These are phyloP conservation scores for Acrocephalus scirpaceus DNA, from an alignment of 2,797 vertebrate genomes.

Conservation along the genomic window DNA sequence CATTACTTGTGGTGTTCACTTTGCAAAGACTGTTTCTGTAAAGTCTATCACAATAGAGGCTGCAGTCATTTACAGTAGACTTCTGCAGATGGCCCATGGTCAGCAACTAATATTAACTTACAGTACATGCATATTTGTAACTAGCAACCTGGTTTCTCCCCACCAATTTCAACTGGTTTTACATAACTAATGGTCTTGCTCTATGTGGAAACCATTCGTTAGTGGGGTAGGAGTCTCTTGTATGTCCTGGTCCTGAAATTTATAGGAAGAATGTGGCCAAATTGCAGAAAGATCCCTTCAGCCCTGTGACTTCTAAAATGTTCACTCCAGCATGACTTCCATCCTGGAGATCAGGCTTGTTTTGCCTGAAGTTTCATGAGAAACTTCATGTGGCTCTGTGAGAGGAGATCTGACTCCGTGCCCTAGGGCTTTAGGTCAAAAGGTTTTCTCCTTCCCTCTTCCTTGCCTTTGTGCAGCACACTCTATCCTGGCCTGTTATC, in stretches of 20 bases:
- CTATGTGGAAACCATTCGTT: fast-evolving
- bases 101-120: not conserved
- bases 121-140: not conserved
- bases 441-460: not conserved
- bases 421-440: not conserved
- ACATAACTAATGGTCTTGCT: not conserved
- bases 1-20: not conserved
- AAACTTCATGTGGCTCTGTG: not conserved
- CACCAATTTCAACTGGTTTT: not conserved
- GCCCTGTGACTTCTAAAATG: not conserved
- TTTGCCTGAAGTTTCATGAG: not conserved
- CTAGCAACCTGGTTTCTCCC: not conserved
- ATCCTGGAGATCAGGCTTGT: not conserved
- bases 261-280: not conserved
- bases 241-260: not conserved
- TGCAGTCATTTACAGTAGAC: not conserved
- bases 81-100: not conserved
- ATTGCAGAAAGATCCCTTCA: not conserved
- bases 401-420: not conserved
- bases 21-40: not conserved
- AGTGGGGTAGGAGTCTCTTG: not conserved
- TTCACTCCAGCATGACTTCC: not conserved
- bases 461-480: not conserved
- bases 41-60: not conserved
- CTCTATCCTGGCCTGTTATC: not conserved